Conservation (phyloP, 2,888 invertebrate species). For the Schizaphis graminum region DNA sequence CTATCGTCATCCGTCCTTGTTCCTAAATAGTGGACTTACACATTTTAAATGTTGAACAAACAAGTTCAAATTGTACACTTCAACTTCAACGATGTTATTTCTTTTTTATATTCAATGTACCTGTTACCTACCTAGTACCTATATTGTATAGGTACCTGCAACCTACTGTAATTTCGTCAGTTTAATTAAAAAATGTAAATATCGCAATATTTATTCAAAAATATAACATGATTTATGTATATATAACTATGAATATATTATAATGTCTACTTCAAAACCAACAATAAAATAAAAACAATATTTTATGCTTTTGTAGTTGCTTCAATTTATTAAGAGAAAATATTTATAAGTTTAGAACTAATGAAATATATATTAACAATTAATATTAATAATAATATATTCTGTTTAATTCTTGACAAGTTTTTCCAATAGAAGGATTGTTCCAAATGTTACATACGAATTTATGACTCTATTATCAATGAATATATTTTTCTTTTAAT, state of each 20-base stretch:
- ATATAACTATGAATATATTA: not conserved
- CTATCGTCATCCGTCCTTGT: slow-evolving; percentile 29
- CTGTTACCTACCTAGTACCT: not conserved
- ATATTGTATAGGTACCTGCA: no score
- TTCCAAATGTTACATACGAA: not conserved
- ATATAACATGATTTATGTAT: not conserved
- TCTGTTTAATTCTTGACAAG: not conserved
- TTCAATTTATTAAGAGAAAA: not conserved
- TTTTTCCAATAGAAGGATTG: not conserved
- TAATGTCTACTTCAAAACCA: not conserved
- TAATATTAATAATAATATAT: not conserved
- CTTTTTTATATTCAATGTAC: not conserved
- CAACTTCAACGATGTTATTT: not conserved
- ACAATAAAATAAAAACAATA: not conserved
- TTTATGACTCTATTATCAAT: not conserved
- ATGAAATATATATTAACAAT: not conserved
- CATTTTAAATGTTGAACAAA: not conserved
- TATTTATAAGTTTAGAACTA: not conserved
- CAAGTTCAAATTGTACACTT: not conserved
- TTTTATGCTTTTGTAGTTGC: not conserved
- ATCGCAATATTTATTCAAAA: not conserved
- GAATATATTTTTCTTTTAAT: no score
- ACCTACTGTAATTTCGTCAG: not conserved
- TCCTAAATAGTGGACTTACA: not conserved
- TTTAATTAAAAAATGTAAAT: not conserved